Base-by-base conservation (phyloP, 2,888 invertebrate genomes). In the Aproaerema taeniolella region DNA sequence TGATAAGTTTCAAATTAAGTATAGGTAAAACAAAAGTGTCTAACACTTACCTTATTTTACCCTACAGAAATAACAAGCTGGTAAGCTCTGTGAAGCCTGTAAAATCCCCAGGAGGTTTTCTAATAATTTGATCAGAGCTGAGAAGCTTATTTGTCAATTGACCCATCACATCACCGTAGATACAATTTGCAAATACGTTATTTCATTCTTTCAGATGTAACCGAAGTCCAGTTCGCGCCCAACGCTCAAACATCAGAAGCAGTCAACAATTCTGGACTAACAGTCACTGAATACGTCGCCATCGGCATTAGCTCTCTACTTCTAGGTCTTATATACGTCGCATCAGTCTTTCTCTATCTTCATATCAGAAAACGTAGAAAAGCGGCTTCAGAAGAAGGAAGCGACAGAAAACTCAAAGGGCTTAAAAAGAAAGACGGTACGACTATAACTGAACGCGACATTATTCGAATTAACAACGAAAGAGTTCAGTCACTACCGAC, bases 301-400 rank as follows among this genome's bases (percentile, higher is more conserved):
- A 95, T 96, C 42, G 95, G 93, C 17, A 89, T 95, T 32, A 94
- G 94, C 55, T 93, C 95, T 11, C 86, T 95, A 11, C 85, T 95
- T n/a, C 83, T 96, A n/a, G 95, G 95, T 0, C 87, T 95, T 20
- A 93, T 95, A 54, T 96, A 96, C 72, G 93, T 95, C 11, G 93
- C 94, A 0, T 95, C 95, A 3, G 93, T 95, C 13, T 92, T 95
- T 45, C 87, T 95, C 9, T 96, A 95, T 64, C 70, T 96, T 31
- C 93, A 94, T 66, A 90, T 94, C 49, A 89, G 93, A 55, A 93
- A 91, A 70, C 87, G 91, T 28, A 89, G 90, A 51, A 79, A 66
- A 62, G 85, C 61, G 52, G 65, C 86, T 51, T 72, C 87, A 46
- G 65, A 87, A 67, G 75, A 88, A 74, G 67, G 76, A 57, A 52